These are phyloP conservation scores for Gallirallus australis DNA, from an alignment of 2,797 vertebrate genomes.

Conservation along the genomic window DNA sequence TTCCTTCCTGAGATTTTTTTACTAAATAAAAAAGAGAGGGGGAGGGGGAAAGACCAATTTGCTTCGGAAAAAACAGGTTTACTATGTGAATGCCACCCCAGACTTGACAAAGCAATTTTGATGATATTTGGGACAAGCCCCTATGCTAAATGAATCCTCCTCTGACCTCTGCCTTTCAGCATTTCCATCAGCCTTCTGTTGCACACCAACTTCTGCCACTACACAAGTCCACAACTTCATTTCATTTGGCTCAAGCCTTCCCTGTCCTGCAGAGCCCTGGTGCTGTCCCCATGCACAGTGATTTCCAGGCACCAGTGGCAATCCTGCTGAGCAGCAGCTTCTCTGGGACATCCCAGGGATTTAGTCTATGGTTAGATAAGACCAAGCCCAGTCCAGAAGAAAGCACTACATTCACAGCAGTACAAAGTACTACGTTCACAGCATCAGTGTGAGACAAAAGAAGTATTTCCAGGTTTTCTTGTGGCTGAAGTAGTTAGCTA, in stretches of 20 bases:
- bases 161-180: not conserved
- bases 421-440: not conserved
- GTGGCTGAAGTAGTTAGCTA: not conserved
- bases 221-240: not conserved
- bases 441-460: not conserved
- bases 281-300: rapidly evolving
- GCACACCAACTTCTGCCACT: rapidly evolving
- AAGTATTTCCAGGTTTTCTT: not conserved
- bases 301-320: not conserved
- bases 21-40: not conserved
- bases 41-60: not conserved
- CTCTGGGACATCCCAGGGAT: not conserved
- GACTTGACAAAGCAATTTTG: not conserved
- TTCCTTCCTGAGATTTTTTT: not conserved
- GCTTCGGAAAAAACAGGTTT: not conserved
- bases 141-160: not conserved
- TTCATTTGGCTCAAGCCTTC: not conserved
- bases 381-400: not conserved
- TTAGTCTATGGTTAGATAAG: not conserved
- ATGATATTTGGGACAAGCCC: not conserved
- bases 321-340: not conserved
- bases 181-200: not conserved
- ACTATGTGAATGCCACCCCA: not conserved
- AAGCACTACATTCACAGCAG: not conserved
- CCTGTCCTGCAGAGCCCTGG: not conserved